These are phyloP conservation scores for Deilephila porcellus DNA, from an alignment of 2,888 invertebrate genomes.

Conservation along the genomic window DNA sequence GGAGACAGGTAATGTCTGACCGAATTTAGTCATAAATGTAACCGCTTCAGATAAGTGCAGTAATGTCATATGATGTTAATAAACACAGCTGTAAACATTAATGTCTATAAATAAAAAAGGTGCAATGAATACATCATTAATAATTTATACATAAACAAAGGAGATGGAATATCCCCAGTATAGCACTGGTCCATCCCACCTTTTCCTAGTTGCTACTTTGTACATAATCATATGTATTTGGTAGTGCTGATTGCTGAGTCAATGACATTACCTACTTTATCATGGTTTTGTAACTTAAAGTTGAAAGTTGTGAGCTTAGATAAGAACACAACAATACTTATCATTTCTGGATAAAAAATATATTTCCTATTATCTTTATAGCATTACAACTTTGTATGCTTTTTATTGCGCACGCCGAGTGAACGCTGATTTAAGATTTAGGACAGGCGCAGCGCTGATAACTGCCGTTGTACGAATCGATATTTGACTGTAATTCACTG, in stretches of 20 bases:
- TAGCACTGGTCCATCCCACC: constrained; percentile 46
- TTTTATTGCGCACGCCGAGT: too few relatives aligned
- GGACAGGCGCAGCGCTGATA: too few relatives aligned
- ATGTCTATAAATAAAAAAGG: constrained; percentile 28
- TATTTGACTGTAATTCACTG: too few relatives aligned
- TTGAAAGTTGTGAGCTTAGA: too few relatives aligned
- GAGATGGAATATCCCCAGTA: constrained; percentile 57
- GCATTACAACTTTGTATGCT: too few relatives aligned
- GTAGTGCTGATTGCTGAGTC: neutral
- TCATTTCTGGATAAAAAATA: too few relatives aligned
- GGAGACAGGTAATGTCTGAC: constrained; percentile 23
- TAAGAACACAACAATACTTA: too few relatives aligned
- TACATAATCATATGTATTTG: too few relatives aligned
- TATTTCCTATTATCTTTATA: too few relatives aligned
- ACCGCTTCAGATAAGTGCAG: constrained; percentile 23
- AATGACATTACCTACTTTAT: constrained; percentile 10
- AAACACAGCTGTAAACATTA: constrained; percentile 7
- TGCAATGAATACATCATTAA: constrained; percentile 24
- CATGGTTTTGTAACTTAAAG: neutral
- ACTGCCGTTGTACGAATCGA: too few relatives aligned
- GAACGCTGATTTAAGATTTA: too few relatives aligned
- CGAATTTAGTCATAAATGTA: constrained; percentile 25
- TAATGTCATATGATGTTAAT: constrained; percentile 7
- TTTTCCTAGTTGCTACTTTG: neutral
- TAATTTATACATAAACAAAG: constrained; percentile 28